Evolutionary conservation across 53 echinoderm and acorn worm species (phyloP).

Genomic region (Echinometra lucunter): DNA sequence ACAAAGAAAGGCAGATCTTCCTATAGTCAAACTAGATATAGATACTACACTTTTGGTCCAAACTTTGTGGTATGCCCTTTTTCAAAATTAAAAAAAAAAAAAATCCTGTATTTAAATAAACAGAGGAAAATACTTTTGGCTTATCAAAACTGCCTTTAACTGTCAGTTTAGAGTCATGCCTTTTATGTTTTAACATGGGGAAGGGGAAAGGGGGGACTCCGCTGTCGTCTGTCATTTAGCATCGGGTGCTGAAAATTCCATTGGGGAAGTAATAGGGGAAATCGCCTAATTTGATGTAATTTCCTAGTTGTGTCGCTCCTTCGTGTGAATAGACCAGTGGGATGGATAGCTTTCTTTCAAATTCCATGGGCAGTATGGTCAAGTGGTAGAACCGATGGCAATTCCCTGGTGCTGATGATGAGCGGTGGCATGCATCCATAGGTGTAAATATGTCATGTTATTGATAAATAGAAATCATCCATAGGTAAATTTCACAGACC

Average conservation of each 20-base stretch:
- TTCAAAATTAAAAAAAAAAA: background rate
- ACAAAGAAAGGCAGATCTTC: background rate
- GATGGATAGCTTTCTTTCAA: slow-evolving; percentile 15
- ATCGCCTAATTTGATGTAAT: slow-evolving; percentile 69
- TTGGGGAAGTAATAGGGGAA: slow-evolving; percentile 71
- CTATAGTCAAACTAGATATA: background rate
- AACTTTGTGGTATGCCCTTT: background rate
- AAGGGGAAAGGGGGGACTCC: background rate
- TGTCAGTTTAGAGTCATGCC: background rate
- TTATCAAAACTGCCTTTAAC: background rate
- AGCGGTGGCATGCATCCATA: background rate
- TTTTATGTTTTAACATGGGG: background rate
- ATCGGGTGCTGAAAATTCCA: slow-evolving; percentile 48
- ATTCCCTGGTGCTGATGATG: background rate
- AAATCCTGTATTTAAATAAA: too few relatives aligned
- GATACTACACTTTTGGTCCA: background rate
- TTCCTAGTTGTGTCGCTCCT: slow-evolving; percentile 57
- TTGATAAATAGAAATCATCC: too few relatives aligned
- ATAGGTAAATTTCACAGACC: too few relatives aligned
- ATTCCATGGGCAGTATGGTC: slow-evolving; percentile 5
- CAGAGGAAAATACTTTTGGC: background rate
- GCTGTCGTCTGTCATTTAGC: slow-evolving; percentile 44
- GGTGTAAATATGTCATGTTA: too few relatives aligned
- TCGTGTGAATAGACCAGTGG: slow-evolving; percentile 39
- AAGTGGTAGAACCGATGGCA: background rate